Evolutionary conservation across 2,113 vertebrate species (phyloP).

Genomic region (Mastomys natalensis): DNA sequence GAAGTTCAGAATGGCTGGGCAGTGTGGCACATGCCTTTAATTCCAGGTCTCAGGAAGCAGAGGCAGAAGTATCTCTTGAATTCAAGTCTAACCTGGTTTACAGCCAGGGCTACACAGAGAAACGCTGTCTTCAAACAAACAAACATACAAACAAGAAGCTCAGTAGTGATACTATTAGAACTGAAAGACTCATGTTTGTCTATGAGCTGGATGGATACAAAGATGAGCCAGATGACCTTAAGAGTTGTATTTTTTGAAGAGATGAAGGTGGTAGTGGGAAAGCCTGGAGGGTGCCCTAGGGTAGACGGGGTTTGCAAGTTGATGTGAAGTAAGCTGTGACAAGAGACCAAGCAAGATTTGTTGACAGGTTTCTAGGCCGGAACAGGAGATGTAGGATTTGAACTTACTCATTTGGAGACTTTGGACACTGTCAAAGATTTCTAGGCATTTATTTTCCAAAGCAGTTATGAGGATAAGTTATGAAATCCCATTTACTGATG

Average conservation of each 20-base stretch:
- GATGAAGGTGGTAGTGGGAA: too few relatives aligned
- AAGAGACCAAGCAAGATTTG: neutral
- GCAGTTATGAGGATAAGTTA: neutral
- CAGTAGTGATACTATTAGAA: neutral
- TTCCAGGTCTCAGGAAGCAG: neutral
- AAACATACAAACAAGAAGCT: neutral
- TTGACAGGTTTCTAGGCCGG: neutral
- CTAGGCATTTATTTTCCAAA: neutral
- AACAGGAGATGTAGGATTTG: neutral
- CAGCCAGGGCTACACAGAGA: neutral
- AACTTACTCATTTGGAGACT: neutral
- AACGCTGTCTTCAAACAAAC: neutral
- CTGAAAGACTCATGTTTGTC: neutral
- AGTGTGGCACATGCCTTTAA: neutral
- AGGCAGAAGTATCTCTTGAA: neutral
- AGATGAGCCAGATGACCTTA: neutral
- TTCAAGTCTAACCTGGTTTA: neutral
- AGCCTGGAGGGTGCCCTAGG: accelerated
- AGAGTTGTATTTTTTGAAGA: neutral
- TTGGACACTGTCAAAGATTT: neutral
- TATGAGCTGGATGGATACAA: neutral
- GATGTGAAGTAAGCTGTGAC: neutral
- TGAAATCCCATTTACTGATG: neutral
- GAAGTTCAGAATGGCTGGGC: too few relatives aligned
- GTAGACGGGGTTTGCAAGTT: neutral